Percentiles rank a stretch among this genome's conserved stretches.
These are phyloP conservation scores for Valencia hispanica DNA, from an alignment of 2,797 vertebrate species.

Conservation along the genomic window DNA sequence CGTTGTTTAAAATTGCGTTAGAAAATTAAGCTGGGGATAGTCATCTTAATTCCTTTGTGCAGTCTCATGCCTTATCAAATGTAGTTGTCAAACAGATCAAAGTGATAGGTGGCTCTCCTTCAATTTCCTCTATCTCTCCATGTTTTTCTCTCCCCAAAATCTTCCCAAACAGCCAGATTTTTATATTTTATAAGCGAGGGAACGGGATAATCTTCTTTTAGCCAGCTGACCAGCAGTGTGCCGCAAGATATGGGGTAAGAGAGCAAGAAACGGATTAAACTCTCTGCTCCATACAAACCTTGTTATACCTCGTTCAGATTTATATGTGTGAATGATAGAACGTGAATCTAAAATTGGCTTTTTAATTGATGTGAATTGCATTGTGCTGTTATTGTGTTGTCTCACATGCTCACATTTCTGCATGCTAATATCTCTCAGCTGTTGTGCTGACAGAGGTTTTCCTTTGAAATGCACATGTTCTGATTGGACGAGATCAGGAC, in stretches of 20 bases:
- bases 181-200: neutral
- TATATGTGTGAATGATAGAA: neutral
- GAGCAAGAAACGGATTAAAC: neutral
- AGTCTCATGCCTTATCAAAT: neutral
- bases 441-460: conserved; percentile 66
- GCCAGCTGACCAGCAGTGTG: neutral
- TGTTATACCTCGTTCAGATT: neutral
- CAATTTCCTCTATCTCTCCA: too few species aligned
- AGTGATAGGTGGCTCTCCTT: neutral
- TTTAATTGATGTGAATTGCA: neutral
- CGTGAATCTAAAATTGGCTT: neutral
- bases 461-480: conserved; percentile 80
- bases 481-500: conserved; percentile 57
- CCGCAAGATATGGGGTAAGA: neutral
- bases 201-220: neutral
- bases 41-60: too few species aligned
- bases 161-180: neutral
- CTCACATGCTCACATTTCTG: conserved; percentile 51
- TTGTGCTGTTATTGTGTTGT: neutral
- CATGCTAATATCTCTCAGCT: conserved; percentile 66
- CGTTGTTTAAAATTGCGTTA: too few species aligned
- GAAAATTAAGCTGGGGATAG: too few species aligned
- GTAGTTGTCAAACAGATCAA: neutral
- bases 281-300: neutral
- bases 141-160: neutral